A percentile compares a stretch with the other conserved stretches of the same genome.
Evolutionary conservation across 2,113 vertebrate genomes (phyloP).

Genomic region (Emberiza fucata): DNA sequence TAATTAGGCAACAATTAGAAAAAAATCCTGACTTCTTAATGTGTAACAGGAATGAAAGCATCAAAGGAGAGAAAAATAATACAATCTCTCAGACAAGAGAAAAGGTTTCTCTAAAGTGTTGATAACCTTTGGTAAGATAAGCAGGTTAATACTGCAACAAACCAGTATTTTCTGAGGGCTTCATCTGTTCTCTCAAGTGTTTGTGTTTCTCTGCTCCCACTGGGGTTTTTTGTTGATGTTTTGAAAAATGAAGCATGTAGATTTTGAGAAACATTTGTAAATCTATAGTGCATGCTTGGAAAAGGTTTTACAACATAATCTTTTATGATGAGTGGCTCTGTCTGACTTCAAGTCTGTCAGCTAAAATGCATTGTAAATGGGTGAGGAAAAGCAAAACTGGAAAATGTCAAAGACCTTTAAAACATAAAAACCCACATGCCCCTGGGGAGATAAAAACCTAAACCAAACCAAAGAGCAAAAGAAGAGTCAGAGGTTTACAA

Average conservation of each 20-base stretch:
- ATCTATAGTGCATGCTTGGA: neutral
- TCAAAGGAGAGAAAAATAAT: neutral
- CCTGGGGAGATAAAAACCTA: neutral
- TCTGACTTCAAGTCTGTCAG: neutral
- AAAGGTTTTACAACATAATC: neutral
- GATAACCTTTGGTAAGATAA: neutral
- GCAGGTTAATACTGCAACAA: neutral
- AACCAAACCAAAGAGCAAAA: neutral
- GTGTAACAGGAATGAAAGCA: constrained; percentile 10
- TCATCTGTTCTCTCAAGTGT: neutral
- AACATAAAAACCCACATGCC: rapidly evolving
- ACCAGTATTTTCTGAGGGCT: neutral
- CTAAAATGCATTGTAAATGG: neutral
- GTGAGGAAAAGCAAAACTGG: neutral
- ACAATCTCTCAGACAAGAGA: neutral
- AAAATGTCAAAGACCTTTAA: neutral
- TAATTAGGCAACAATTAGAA: constrained; percentile 63
- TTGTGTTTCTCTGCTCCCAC: neutral
- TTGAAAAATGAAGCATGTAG: neutral
- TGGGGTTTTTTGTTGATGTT: neutral
- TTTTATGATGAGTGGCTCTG: neutral
- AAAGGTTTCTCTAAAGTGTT: neutral
- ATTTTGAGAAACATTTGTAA: constrained; percentile 6
- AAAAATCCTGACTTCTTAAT: constrained; percentile 8
- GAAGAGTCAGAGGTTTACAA: neutral